A percentile compares a stretch with the other conserved stretches of the same genome.
These are phyloP conservation scores for Napeogenes inachia DNA, from an alignment of 2,888 invertebrate species.

Conservation along the genomic window DNA sequence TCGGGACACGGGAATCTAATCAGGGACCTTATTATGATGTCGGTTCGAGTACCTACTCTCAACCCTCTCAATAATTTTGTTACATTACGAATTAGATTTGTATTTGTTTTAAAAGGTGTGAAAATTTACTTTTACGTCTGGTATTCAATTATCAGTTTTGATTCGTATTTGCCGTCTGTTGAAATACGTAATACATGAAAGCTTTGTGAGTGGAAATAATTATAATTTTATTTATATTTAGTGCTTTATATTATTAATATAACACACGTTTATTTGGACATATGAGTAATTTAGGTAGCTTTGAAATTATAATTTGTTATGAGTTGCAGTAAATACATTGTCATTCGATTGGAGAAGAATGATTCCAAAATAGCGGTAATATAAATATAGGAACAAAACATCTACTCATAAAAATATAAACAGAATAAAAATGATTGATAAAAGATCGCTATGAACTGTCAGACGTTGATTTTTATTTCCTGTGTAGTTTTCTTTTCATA, in stretches of 20 bases:
- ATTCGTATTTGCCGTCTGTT: not conserved
- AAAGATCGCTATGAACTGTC: not conserved
- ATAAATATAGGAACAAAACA: too few species aligned
- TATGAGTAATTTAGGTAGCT: too few species aligned
- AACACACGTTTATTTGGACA: too few species aligned
- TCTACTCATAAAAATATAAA: too few species aligned
- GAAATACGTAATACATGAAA: not conserved
- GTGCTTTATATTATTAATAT: too few species aligned
- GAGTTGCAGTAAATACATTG: too few species aligned
- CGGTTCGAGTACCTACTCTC: conserved; percentile 19
- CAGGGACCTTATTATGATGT: conserved; percentile 32
- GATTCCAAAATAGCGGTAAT: too few species aligned
- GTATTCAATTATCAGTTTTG: not conserved
- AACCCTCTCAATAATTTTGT: conserved; percentile 9
- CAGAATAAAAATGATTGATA: too few species aligned
- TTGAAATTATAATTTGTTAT: too few species aligned
- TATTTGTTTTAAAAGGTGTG: not conserved
- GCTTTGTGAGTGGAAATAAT: too few species aligned
- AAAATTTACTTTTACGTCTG: not conserved
- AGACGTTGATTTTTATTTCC: conserved; percentile 21
- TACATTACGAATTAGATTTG: conserved; percentile 1
- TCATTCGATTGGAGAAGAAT: too few species aligned
- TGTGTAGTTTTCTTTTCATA: conserved; percentile 12
- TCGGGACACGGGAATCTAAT: conserved; percentile 32
- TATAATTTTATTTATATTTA: too few species aligned